Base-by-base conservation (phyloP, 2,113 vertebrate genomes). In the Turnix velox region DNA sequence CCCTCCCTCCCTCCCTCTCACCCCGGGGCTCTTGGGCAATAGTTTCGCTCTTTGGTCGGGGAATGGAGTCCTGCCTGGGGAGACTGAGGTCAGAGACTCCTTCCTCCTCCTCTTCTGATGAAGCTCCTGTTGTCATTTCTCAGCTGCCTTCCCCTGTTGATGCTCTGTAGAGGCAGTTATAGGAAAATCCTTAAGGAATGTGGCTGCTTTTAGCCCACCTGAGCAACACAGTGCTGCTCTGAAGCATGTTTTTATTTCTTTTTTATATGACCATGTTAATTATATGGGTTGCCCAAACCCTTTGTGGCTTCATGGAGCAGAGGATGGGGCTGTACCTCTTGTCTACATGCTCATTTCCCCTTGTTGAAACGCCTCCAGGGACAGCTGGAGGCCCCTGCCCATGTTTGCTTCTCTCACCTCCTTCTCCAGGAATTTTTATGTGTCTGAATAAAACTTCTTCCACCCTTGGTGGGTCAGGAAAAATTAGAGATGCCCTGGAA, bases 351-450 rank as follows among this genome's bases (percentile, higher is more conserved):
- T 91, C 42, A 12, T 79, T 91, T 94, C 17, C 54, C 39, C 48
- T 65, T 1, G 0, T 8, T 82, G 54, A 68, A 79, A 62, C 76
- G 25, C 39, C 82, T 54, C 33, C 0, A 0, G 77, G 73, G 52
- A 78, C 40, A 57, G 39, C 86, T 72, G 68, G 52, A 58, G 40
- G 43, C 31, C 55, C 39, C 69, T 75, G 61, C 51, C 67, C 3
- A 0, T 35, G 27, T 66, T 71, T 68, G 35, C 54, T 69, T 89
- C 71, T 55, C 71, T 84, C 6, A 2, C 48, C 59, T 90, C 85
- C 80, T 85, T 8, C 66, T 95, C 72, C 43, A 87, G 73, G 92
- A 90, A 81, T 93, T 92, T 95, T 92, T 71, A 72, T 49, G 23
- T 59, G 78, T 35, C 54, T 96, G n/a, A n/a, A n/a, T 57, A 39